Evolutionary conservation across 2,888 invertebrate species (phyloP).

Genomic region (Xanthorhoe designata): DNA sequence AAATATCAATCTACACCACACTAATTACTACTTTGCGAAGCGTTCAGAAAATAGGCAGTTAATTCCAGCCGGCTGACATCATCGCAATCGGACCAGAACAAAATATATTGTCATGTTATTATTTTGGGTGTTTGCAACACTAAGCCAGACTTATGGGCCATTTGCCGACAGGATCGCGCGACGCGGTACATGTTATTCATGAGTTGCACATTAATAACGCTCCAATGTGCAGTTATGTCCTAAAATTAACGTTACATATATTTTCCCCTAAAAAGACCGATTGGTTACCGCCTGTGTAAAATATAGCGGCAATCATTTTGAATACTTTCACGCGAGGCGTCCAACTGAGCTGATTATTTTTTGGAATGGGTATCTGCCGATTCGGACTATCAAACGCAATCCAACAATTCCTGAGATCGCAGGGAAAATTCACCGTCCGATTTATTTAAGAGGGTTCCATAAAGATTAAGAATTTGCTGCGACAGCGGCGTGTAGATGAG

Average conservation of each 20-base stretch:
- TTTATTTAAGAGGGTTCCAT: conserved; percentile 49
- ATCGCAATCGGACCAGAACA: conserved; percentile 40
- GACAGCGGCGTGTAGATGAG: conserved; percentile 41
- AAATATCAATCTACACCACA: conserved; percentile 1
- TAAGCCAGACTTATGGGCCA: conserved; percentile 81
- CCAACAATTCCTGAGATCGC: conserved; percentile 45
- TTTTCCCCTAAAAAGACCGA: conserved; percentile 38
- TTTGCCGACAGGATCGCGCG: conserved; percentile 74
- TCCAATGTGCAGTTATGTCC: conserved; percentile 66
- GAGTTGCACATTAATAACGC: conserved; percentile 69
- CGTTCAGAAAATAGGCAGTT: conserved; percentile 40
- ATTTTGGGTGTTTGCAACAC: conserved; percentile 77
- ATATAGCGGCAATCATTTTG: conserved; percentile 26
- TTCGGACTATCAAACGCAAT: conserved; percentile 43
- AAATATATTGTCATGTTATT: conserved; percentile 77
- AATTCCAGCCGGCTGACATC: conserved; percentile 36
- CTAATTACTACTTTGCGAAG: conserved; percentile 21
- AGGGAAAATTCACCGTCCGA: conserved; percentile 44
- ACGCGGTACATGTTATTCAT: conserved; percentile 75
- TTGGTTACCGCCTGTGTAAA: conserved; percentile 27
- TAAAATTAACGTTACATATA: conserved; percentile 61
- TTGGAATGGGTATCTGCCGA: conserved; percentile 40
- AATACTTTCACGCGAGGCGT: conserved; percentile 21
- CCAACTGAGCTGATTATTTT: conserved; percentile 41
- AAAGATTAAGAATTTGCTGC: conserved; percentile 48